phyloP scores from a whole-genome alignment of 2,797 vertebrate genomes.

The Macropus fuliginosus region DNA sequence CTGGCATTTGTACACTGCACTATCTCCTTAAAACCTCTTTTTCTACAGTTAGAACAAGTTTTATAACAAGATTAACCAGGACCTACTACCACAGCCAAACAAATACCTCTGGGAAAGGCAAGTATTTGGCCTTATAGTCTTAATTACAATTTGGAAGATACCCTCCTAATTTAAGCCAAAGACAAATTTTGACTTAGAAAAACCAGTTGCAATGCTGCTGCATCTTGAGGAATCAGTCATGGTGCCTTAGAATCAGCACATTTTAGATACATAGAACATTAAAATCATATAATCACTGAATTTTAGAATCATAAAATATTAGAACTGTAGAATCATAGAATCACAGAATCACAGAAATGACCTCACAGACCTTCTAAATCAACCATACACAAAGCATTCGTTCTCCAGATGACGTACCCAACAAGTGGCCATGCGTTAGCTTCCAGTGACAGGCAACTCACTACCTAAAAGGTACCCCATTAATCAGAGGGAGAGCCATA shows the following conservation, averaged over 20 bases:
- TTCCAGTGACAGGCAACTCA: neutral
- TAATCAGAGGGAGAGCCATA: conserved; percentile 25
- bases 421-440: neutral
- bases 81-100: conserved; percentile 17
- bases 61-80: conserved; percentile 5
- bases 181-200: conserved; percentile 48
- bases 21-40: conserved; percentile 33
- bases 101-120: neutral
- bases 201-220: neutral
- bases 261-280: neutral
- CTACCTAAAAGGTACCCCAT: neutral
- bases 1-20: conserved; percentile 35
- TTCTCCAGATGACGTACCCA: neutral
- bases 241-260: neutral
- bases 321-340: neutral
- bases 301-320: neutral
- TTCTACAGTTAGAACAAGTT: conserved; percentile 46
- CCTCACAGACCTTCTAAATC: neutral
- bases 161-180: conserved; percentile 25
- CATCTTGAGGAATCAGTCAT: conserved; percentile 31
- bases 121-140: conserved; percentile 10
- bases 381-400: neutral
- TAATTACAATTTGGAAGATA: conserved; percentile 44
- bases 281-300: neutral
- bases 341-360: neutral